Conservation (phyloP, 2,888 invertebrate genomes). For the Drosophila nigricruria region DNA sequence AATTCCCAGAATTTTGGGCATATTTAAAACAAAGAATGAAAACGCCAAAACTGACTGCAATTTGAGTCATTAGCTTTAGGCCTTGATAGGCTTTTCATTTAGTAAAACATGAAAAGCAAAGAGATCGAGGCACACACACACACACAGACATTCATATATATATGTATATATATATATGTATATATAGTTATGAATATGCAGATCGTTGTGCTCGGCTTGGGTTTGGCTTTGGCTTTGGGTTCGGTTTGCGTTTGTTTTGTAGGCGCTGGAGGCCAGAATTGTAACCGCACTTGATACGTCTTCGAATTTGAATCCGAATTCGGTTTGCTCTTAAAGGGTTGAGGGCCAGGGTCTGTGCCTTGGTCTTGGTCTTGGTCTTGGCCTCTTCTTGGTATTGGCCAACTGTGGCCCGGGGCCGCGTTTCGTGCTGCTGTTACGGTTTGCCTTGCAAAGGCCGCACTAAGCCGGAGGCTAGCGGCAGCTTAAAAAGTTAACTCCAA, state of each 20-base stretch:
- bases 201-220: slow-evolving; percentile 17
- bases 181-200: slow-evolving; percentile 22
- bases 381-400: slow-evolving; percentile 38
- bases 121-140: not conserved
- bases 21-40: not conserved
- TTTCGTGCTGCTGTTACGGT: slow-evolving; percentile 43
- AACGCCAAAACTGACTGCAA: not conserved
- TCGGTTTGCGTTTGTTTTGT: slow-evolving; percentile 29
- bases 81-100: not conserved
- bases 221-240: slow-evolving; percentile 15
- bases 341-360: slow-evolving; percentile 5
- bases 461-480: slow-evolving; percentile 22
- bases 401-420: slow-evolving; percentile 28
- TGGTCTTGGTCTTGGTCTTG: slow-evolving; percentile 3
- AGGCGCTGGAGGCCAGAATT: slow-evolving; percentile 55
- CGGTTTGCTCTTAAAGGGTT: slow-evolving; percentile 18
- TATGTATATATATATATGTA: not conserved
- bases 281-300: slow-evolving; percentile 62
- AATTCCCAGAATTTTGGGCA: not conserved
- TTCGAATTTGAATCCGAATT: slow-evolving; percentile 31
- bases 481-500: slow-evolving; percentile 26
- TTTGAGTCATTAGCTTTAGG: not conserved
- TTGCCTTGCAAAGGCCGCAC: slow-evolving; percentile 17
- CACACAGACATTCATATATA: not conserved
- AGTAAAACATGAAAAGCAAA: not conserved